Evolutionary conservation across 2,113 vertebrate species (phyloP), one percentile per base, ranked within the genome.

Genomic region (Gopherus flavomarginatus): DNA sequence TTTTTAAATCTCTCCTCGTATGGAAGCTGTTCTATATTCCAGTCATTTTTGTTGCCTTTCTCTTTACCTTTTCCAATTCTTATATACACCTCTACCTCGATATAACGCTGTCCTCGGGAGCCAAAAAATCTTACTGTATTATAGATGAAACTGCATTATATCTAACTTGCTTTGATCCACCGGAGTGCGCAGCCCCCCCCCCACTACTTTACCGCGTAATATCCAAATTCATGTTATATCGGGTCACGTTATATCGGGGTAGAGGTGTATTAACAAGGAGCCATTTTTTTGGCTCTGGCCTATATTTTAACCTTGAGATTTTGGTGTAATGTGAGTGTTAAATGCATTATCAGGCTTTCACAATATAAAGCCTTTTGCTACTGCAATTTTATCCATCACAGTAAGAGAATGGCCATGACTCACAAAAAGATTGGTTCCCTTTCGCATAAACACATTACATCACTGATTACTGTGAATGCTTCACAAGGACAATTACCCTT

Each of bases 371-470:
- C 11, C 11, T 96, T 94, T 83, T 92, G 57, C 86, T 80, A 84
- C 83, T 72, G 54, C 14, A 88, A 89, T 54, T 69, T 88, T 92
- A 83, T 54, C 56, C 42, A 42, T 53, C 54, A 65, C 92, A 96
- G 69, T 89, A 96, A 90, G 50, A 97, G 85, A 38, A 69, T 90
- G 57, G 29, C 90, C 79, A 53, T 90, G 90, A 95, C 86, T 97
- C 94, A 91, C 50, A 42, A 92, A 90, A 93, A 49, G 92, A 94
- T 88, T 65, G 90, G 81, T 62, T 95, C 94, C 9, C 81, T 72
- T 94, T 92, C 92, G 89, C 95, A 96, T 69, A 97, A 97, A 91
- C 72, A 96, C 31, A 44, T 86, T 91, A 29, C 93, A 92, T 95
- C 95, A 97, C 47, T 84, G 80, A 75, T 94, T 85, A 96, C 88